Percentiles rank a stretch among this genome's conserved stretches.
Evolutionary conservation across 2,797 vertebrate species (phyloP).

Genomic region (Betta splendens): DNA sequence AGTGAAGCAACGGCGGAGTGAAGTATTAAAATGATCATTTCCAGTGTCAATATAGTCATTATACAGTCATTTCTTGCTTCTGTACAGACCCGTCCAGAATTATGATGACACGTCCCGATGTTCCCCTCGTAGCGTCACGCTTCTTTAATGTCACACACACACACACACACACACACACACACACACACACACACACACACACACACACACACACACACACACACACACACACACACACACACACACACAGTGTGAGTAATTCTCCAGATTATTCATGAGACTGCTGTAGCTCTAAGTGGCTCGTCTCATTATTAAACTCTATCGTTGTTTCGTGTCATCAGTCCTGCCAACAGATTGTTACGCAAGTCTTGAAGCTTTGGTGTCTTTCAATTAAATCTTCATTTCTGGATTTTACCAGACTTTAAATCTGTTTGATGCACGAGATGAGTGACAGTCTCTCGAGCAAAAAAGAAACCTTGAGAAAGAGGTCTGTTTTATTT

Average conservation of each 20-base stretch:
- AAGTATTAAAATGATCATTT: not conserved
- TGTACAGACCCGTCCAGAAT: not conserved
- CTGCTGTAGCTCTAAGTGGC: conserved; percentile 49
- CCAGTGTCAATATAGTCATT: no score
- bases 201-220: conserved; percentile 7
- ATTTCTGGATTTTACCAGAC: conserved; percentile 14
- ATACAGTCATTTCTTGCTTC: not conserved
- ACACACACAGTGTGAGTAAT: conserved; percentile 13
- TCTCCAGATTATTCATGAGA: conserved; percentile 57
- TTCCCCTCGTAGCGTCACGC: conserved; percentile 15
- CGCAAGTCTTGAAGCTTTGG: conserved; percentile 18
- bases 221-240: conserved; percentile 22
- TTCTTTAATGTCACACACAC: conserved; percentile 32
- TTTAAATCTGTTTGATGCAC: not conserved
- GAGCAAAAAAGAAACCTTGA: not conserved
- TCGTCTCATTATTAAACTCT: conserved; percentile 57
- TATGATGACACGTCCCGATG: conserved; percentile 14
- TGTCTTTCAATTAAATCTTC: conserved; percentile 22
- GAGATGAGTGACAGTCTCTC: conserved; percentile 17
- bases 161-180: conserved; percentile 7
- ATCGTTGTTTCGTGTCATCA: conserved; percentile 54
- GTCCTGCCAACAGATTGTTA: conserved; percentile 20
- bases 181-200: conserved; percentile 14
- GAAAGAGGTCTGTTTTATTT: conserved; percentile 3
- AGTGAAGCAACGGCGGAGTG: not conserved